A percentile compares a stretch with the other conserved stretches of the same genome.
These are phyloP conservation scores for Cecidostiba fungosa DNA, from an alignment of 2,888 invertebrate species.

Conservation along the genomic window DNA sequence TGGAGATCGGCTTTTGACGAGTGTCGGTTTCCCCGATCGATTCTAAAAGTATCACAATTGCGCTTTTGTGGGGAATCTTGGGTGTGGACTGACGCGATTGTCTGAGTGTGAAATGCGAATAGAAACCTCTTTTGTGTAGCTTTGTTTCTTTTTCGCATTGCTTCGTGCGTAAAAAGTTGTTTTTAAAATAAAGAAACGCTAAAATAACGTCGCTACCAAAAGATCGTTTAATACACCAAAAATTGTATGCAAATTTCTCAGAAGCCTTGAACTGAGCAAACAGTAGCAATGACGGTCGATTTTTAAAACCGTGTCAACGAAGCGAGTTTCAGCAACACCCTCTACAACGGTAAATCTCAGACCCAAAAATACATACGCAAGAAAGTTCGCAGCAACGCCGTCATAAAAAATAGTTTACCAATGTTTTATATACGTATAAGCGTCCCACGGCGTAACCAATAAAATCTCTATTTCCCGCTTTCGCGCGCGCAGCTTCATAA, in stretches of 20 bases:
- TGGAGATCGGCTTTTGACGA: slow-evolving; percentile 6
- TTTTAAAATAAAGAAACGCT: neutral
- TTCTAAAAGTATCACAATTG: slow-evolving; percentile 15
- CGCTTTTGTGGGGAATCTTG: neutral
- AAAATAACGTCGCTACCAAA: neutral
- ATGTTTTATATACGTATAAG: neutral
- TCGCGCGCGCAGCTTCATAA: slow-evolving; percentile 4
- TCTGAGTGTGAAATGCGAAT: neutral
- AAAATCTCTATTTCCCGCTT: neutral
- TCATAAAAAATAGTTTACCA: neutral
- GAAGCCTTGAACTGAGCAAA: neutral
- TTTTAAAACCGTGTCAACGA: neutral
- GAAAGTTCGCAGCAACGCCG: neutral
- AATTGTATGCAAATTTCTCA: neutral
- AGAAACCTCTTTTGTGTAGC: neutral
- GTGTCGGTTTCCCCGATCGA: neutral
- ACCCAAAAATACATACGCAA: neutral
- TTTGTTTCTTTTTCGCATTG: neutral
- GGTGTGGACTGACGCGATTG: neutral
- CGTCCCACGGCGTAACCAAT: neutral
- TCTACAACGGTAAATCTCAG: neutral
- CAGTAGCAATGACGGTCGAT: neutral
- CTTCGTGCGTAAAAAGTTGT: neutral
- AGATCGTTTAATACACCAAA: neutral
- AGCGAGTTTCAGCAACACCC: neutral